Percentiles rank a stretch among this genome's conserved stretches.
phyloP scores from a whole-genome alignment of 37 sponge, comb jelly and placozoan species.

The Axinella damicornis region DNA sequence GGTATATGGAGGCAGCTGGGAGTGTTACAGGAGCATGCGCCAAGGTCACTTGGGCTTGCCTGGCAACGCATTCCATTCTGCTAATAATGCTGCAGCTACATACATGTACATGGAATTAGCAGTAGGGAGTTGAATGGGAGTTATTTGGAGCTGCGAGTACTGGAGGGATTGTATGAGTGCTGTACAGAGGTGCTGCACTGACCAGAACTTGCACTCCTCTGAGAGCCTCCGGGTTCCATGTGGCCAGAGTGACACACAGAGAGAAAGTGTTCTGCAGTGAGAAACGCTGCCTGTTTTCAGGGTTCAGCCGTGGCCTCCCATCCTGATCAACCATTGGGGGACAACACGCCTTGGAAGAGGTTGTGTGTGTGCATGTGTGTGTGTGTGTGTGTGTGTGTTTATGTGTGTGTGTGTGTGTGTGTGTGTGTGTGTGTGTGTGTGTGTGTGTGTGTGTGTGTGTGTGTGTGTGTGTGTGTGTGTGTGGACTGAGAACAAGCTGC shows the following conservation, averaged over 20 bases:
- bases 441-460: background rate
- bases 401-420: background rate
- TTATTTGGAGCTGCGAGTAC: no score
- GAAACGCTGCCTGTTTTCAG: conserved; percentile 5
- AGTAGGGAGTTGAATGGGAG: no score
- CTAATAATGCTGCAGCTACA: no score
- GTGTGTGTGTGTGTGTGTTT: background rate
- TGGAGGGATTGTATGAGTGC: no score
- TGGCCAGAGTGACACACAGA: conserved; percentile 57
- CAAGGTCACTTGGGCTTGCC: no score
- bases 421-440: background rate
- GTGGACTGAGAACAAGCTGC: no score
- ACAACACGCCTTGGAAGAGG: background rate
- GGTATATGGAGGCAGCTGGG: no score
- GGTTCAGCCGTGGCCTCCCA: background rate
- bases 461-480: background rate
- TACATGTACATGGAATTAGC: no score
- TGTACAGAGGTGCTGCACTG: no score
- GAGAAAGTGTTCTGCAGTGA: conserved; percentile 25
- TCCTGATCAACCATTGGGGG: background rate
- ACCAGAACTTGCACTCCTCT: conserved; percentile 77
- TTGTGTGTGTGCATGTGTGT: background rate
- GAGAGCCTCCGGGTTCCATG: conserved; percentile 62
- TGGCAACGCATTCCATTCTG: no score
- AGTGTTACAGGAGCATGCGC: no score